phyloP scores from a whole-genome alignment of 2,888 invertebrate genomes.

The Ectemnius continuus region DNA sequence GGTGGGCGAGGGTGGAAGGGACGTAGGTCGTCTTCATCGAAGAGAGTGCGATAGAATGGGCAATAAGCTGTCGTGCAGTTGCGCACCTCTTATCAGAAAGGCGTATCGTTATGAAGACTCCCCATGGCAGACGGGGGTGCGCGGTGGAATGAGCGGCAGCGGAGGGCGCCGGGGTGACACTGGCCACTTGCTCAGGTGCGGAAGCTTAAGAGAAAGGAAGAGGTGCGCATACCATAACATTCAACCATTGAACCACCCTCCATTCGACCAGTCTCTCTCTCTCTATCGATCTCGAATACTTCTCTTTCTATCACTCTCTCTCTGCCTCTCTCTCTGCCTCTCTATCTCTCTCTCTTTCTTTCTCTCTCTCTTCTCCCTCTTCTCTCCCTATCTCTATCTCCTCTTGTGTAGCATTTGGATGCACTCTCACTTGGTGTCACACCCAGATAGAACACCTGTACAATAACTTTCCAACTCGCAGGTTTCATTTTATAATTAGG shows the following conservation, averaged over 20 bases:
- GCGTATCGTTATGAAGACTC: constrained; percentile 97
- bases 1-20: constrained; percentile 32
- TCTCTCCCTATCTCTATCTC: neutral
- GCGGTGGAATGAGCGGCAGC: constrained; percentile 66
- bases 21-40: constrained; percentile 26
- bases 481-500: no score
- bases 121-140: constrained; percentile 89
- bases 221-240: constrained; percentile 77
- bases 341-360: neutral
- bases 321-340: neutral
- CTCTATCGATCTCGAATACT: constrained; percentile 21
- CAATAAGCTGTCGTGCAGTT: constrained; percentile 98
- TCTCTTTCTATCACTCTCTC: constrained; percentile 14
- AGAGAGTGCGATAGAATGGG: constrained; percentile 84
- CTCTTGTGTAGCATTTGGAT: neutral
- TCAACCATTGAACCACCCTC: constrained; percentile 67
- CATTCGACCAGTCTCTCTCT: constrained; percentile 58
- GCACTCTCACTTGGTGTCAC: no score
- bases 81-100: constrained; percentile 97
- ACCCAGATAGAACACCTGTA: no score
- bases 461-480: no score
- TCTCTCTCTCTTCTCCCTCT: neutral
- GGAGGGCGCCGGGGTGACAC: constrained; percentile 76
- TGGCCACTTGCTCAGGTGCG: constrained; percentile 87
- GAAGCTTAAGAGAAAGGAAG: constrained; percentile 78